Conservation (phyloP, 2,113 vertebrate genomes). For the Balaeniceps rex region DNA sequence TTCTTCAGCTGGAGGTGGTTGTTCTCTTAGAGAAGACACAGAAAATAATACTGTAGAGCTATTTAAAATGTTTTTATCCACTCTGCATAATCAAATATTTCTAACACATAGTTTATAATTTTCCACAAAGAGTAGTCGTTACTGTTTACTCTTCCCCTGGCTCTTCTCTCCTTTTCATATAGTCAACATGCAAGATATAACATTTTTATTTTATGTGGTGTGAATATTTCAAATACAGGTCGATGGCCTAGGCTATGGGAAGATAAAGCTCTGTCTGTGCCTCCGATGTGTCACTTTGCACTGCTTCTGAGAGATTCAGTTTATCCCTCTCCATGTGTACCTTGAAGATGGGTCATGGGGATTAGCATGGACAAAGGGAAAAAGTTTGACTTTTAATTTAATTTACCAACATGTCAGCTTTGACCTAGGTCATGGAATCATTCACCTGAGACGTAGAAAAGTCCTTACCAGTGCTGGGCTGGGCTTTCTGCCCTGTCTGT, state of each 20-base stretch:
- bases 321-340: not conserved
- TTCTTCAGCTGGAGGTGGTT: not conserved
- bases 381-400: not conserved
- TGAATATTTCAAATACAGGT: not conserved
- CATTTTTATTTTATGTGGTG: not conserved
- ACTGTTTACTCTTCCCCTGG: not conserved
- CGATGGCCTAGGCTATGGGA: not conserved
- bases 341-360: not conserved
- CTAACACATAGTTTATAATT: not conserved
- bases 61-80: not conserved
- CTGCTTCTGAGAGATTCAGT: not conserved
- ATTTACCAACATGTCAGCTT: not conserved
- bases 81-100: not conserved
- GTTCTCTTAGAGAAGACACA: not conserved
- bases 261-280: not conserved
- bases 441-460: not conserved
- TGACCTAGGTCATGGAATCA: not conserved
- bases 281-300: accelerated
- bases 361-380: not conserved
- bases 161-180: not conserved
- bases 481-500: not conserved
- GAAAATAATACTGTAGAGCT: not conserved
- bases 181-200: not conserved
- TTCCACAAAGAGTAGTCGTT: not conserved
- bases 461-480: not conserved